Conservation (phyloP, 2,888 invertebrate genomes). For the Diogma glabrata region DNA sequence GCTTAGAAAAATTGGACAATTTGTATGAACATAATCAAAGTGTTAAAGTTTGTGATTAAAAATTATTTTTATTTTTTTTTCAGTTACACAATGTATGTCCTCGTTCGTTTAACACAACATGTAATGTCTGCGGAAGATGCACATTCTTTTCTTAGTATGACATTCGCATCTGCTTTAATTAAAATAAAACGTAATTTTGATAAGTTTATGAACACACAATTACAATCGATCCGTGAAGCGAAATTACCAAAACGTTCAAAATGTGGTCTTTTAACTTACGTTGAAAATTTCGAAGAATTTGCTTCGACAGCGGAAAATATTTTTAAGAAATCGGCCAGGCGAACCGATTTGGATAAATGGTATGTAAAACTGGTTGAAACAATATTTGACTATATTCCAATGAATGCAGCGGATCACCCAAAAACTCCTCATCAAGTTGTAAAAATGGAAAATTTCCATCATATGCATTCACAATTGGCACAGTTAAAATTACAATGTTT, state of each 20-base stretch:
- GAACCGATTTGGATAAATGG: slow-evolving; percentile 89
- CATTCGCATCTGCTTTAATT: slow-evolving; percentile 73
- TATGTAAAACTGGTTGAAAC: slow-evolving; percentile 67
- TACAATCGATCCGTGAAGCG: slow-evolving; percentile 65
- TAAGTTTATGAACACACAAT: slow-evolving; percentile 74
- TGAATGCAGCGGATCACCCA: slow-evolving; percentile 70
- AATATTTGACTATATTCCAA: slow-evolving; percentile 70
- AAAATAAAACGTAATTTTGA: slow-evolving; percentile 87
- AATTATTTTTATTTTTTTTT: slow-evolving; percentile 18
- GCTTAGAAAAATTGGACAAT: slow-evolving; percentile 78
- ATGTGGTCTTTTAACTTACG: slow-evolving; percentile 82
- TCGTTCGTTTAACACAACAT: slow-evolving; percentile 85
- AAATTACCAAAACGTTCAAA: slow-evolving; percentile 57
- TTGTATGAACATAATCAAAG: slow-evolving; percentile 52
- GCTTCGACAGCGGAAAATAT: slow-evolving; percentile 77
- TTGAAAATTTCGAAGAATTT: slow-evolving; percentile 83
- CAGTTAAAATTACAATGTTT: slow-evolving; percentile 82
- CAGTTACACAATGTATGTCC: slow-evolving; percentile 87
- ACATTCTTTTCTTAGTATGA: slow-evolving; percentile 77
- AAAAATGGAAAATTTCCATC: slow-evolving; percentile 94
- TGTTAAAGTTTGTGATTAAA: not conserved
- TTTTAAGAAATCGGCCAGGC: slow-evolving; percentile 73
- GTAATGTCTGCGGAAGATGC: slow-evolving; percentile 82
- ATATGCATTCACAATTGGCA: slow-evolving; percentile 73
- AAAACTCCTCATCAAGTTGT: slow-evolving; percentile 89